Conservation (phyloP, 2,797 vertebrate genomes). For the Dicrostonyx torquatus region DNA sequence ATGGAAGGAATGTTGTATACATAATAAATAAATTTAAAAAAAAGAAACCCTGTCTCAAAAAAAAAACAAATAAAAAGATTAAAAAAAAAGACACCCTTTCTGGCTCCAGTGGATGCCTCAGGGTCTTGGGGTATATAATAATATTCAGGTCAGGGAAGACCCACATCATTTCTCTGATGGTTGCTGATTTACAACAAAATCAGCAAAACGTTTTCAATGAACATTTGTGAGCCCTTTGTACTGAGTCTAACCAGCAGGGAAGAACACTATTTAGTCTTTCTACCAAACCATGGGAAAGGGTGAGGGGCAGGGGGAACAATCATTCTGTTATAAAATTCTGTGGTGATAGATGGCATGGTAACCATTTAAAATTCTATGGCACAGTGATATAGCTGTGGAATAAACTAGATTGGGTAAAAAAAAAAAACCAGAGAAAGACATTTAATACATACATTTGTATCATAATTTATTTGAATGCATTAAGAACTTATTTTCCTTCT, state of each 20-base stretch:
- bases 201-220: neutral
- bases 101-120: neutral
- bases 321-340: slow-evolving; percentile 34
- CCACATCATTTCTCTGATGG: neutral
- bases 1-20: no score
- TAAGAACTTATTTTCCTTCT: neutral
- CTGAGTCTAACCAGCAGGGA: neutral
- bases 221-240: neutral
- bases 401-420: neutral
- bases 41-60: no score
- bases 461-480: neutral
- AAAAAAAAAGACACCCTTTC: no score
- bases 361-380: slow-evolving; percentile 7
- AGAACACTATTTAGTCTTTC: neutral
- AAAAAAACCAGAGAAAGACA: neutral
- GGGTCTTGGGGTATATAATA: neutral
- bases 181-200: slow-evolving; percentile 17
- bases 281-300: slow-evolving; percentile 12
- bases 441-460: neutral
- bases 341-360: neutral
- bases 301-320: neutral
- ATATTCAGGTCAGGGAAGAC: neutral
- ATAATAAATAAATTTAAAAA: no score
- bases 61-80: no score
- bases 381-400: neutral